phyloP scores from a whole-genome alignment of 2,888 invertebrate species.

The Pilophorus perplexus region DNA sequence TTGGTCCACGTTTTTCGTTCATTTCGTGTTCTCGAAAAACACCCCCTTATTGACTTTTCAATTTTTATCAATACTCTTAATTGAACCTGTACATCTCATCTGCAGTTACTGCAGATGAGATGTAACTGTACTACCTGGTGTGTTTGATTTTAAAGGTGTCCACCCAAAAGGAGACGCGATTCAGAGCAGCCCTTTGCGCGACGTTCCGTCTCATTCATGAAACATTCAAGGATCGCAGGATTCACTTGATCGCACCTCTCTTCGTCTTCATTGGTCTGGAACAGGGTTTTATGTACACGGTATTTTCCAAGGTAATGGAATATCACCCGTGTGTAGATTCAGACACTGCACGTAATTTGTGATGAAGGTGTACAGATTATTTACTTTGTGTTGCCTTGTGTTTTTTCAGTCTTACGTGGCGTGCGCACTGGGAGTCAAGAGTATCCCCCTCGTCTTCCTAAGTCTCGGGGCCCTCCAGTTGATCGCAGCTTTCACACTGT shows the following conservation, averaged over 20 bases:
- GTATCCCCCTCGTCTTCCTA: conserved; percentile 69
- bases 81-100: too few relatives aligned
- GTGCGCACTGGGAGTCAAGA: conserved; percentile 73
- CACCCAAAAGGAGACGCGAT: conserved; percentile 56
- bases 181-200: conserved; percentile 45
- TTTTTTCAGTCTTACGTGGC: conserved; percentile 72
- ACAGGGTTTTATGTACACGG: conserved; percentile 80
- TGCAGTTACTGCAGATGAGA: too few relatives aligned
- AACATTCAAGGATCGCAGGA: conserved; percentile 61
- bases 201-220: conserved; percentile 55
- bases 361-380: too few relatives aligned
- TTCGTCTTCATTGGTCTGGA: conserved; percentile 79
- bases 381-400: too few relatives aligned
- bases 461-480: conserved; percentile 73
- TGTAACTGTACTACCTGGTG: too few relatives aligned
- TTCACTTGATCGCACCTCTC: conserved; percentile 71
- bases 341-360: too few relatives aligned
- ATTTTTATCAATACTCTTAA: too few relatives aligned
- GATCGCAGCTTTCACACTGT: conserved; percentile 73
- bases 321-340: background rate
- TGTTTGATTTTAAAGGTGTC: too few relatives aligned
- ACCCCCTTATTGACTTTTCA: too few relatives aligned
- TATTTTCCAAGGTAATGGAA: conserved; percentile 70
- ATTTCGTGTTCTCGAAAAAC: too few relatives aligned
- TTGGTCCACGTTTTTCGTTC: too few relatives aligned